phyloP scores from a whole-genome alignment of 2,113 vertebrate genomes.

The Micromys minutus region DNA sequence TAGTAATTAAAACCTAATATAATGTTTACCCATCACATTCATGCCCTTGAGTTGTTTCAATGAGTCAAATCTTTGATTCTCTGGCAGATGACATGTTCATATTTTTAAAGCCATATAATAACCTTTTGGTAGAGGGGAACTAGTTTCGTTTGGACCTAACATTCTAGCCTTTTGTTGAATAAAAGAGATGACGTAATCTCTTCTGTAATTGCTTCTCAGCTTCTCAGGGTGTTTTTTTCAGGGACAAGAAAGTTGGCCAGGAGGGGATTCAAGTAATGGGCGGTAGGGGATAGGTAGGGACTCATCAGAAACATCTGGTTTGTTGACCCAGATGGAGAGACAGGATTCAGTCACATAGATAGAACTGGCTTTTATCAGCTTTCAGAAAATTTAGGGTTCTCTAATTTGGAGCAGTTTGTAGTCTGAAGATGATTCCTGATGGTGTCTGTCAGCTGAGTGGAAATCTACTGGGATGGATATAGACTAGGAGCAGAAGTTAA shows the following conservation, averaged over 20 bases:
- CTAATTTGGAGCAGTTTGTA: background rate
- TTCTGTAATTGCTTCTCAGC: background rate
- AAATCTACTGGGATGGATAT: background rate
- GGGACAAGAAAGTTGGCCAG: background rate
- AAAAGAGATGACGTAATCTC: background rate
- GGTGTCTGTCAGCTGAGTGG: background rate
- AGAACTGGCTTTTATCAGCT: background rate
- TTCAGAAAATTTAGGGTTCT: background rate
- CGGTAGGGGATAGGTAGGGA: background rate
- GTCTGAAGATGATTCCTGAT: background rate
- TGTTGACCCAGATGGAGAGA: background rate
- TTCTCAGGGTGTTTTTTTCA: background rate
- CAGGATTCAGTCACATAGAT: background rate
- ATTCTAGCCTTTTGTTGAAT: background rate
- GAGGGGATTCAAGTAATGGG: background rate
- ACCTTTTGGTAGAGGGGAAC: background rate
- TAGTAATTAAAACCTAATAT: background rate
- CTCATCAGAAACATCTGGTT: background rate
- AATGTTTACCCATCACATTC: background rate
- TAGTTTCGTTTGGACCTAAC: background rate
- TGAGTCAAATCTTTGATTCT: background rate
- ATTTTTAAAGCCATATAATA: background rate
- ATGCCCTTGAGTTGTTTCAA: background rate
- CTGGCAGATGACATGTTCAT: background rate
- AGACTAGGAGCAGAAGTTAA: background rate